phyloP scores from a whole-genome alignment of 2,888 invertebrate species.

The Netelia virgata region DNA sequence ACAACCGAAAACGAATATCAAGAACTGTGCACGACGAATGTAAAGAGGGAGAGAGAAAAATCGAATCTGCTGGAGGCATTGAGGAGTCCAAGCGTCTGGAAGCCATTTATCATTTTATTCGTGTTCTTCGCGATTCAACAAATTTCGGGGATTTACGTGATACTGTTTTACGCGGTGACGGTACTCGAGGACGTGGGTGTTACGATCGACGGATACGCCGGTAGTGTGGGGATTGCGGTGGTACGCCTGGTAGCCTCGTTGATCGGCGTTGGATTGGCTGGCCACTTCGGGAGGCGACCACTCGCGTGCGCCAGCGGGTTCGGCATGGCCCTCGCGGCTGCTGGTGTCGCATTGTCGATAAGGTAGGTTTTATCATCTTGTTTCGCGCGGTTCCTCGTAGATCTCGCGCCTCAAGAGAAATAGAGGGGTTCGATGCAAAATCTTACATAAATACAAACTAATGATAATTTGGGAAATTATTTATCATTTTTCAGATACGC shows the following conservation, averaged over 20 bases:
- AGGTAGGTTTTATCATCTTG: conserved; percentile 71
- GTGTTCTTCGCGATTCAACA: conserved; percentile 90
- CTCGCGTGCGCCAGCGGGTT: conserved; percentile 89
- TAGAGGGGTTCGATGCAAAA: too few species aligned
- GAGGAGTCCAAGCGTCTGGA: conserved; percentile 87
- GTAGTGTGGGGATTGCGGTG: conserved; percentile 90
- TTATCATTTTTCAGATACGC: conserved; percentile 70
- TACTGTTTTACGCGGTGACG: conserved; percentile 90
- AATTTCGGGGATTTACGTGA: conserved; percentile 90
- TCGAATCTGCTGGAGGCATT: conserved; percentile 77
- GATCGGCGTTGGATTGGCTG: conserved; percentile 89
- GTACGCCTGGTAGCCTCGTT: conserved; percentile 89
- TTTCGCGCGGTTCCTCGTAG: not conserved
- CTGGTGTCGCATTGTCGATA: conserved; percentile 84
- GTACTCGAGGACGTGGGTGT: conserved; percentile 90
- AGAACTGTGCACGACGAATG: conserved; percentile 86
- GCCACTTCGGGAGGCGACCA: conserved; percentile 88
- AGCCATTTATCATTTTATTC: conserved; percentile 89
- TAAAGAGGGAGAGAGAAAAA: conserved; percentile 70
- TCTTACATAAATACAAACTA: not conserved
- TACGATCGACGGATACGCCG: conserved; percentile 88
- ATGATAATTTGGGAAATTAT: conserved; percentile 1
- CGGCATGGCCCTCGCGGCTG: conserved; percentile 88
- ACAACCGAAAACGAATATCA: conserved; percentile 88
- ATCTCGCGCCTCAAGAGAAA: too few species aligned